Percentiles rank a stretch among this genome's conserved stretches.
Evolutionary conservation across 2,888 invertebrate species (phyloP).

Genomic region (Eupithecia vulgata): DNA sequence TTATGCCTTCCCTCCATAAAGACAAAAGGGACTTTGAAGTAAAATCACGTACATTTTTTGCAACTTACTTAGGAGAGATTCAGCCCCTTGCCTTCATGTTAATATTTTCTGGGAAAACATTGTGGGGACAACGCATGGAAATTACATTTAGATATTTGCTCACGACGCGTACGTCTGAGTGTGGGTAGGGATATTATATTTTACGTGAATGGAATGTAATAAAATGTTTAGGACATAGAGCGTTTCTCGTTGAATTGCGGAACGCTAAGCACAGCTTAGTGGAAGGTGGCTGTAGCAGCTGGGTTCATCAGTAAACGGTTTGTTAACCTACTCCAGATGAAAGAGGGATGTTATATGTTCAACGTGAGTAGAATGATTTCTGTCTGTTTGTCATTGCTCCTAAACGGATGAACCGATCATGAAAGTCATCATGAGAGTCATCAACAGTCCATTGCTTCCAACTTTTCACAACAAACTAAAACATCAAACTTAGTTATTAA

Average conservation of each 20-base stretch:
- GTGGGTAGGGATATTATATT: conserved; percentile 83
- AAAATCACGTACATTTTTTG: conserved; percentile 85
- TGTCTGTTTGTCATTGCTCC: background rate
- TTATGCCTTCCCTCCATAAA: conserved; percentile 82
- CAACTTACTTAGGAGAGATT: conserved; percentile 84
- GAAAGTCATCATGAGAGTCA: background rate
- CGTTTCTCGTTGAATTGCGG: conserved; percentile 39
- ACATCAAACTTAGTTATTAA: background rate
- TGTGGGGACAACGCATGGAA: conserved; percentile 84
- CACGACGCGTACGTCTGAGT: conserved; percentile 78
- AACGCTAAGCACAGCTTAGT: conserved; percentile 20
- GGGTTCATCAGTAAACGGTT: background rate
- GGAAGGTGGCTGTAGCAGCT: conserved; percentile 9
- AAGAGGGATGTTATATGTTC: background rate
- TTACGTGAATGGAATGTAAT: conserved; percentile 83
- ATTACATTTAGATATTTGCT: conserved; percentile 84
- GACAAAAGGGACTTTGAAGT: conserved; percentile 85
- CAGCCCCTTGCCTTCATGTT: conserved; percentile 83
- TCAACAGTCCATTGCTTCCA: background rate
- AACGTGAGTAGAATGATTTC: background rate
- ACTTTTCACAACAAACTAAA: background rate
- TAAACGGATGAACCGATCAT: background rate
- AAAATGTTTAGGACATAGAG: conserved; percentile 78
- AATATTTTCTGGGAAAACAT: conserved; percentile 84
- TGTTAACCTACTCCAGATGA: background rate